Conservation (phyloP, 53 echinoderm and acorn worm species). For the Luidia sarsii region DNA sequence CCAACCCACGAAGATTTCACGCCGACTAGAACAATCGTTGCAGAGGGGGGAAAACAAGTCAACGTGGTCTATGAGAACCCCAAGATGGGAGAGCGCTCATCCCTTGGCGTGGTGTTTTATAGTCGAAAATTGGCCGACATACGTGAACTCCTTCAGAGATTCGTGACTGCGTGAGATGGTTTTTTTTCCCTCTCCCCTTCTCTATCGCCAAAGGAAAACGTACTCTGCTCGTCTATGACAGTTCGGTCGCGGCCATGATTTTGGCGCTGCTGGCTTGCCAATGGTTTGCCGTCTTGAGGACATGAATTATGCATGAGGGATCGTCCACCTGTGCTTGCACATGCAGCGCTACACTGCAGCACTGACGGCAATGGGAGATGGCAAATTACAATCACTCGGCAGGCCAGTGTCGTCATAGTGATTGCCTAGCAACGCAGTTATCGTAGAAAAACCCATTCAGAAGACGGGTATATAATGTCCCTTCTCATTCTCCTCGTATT, state of each 20-base stretch:
- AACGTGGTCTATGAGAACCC: too few species aligned
- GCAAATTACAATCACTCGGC: slow-evolving; percentile 40
- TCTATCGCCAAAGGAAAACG: neutral
- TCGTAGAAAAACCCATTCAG: slow-evolving; percentile 45
- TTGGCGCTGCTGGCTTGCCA: slow-evolving; percentile 41
- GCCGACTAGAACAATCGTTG: too few species aligned
- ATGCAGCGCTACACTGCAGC: neutral
- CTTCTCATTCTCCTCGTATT: too few species aligned
- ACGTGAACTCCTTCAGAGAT: slow-evolving; percentile 1
- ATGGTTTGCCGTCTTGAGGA: slow-evolving; percentile 44
- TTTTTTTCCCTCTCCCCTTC: too few species aligned
- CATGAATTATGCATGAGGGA: slow-evolving; percentile 52
- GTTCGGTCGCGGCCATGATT: slow-evolving; percentile 41
- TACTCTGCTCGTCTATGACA: slow-evolving; percentile 22
- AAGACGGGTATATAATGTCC: slow-evolving; percentile 1
- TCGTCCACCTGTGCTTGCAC: slow-evolving; percentile 10
- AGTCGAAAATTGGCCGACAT: slow-evolving; percentile 7
- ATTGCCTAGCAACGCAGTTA: slow-evolving; percentile 49
- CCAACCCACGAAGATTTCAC: too few species aligned
- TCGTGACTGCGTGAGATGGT: neutral
- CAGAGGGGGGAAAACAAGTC: too few species aligned
- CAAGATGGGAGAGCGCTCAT: too few species aligned
- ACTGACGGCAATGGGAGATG: neutral
- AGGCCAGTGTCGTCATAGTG: slow-evolving; percentile 44
- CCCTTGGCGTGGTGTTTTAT: neutral